Evolutionary conservation across 2,888 invertebrate species (phyloP).

Genomic region (Podabrus alpinus): DNA sequence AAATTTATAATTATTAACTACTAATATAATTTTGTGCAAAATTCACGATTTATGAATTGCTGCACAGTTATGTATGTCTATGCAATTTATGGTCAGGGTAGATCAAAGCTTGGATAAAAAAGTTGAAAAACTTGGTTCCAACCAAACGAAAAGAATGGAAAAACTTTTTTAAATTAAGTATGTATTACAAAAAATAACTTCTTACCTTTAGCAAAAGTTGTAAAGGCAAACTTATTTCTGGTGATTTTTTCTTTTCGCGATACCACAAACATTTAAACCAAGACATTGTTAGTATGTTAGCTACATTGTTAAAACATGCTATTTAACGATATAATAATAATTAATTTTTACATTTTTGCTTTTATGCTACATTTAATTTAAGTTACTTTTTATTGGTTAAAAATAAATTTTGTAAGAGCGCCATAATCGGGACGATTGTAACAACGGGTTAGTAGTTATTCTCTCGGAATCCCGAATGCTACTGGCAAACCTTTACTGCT

Average conservation of each 20-base stretch:
- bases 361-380: background rate
- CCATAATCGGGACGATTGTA: conserved; percentile 11
- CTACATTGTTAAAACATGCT: background rate
- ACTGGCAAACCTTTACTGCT: conserved; percentile 21
- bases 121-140: background rate
- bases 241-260: conserved; percentile 40
- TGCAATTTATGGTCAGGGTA: background rate
- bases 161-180: background rate
- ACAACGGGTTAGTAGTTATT: conserved; percentile 21
- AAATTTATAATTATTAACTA: background rate
- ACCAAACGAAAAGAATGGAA: background rate
- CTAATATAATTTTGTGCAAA: background rate
- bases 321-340: background rate
- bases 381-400: background rate
- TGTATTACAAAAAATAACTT: conserved; percentile 2
- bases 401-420: conserved; percentile 1
- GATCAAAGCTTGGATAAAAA: background rate
- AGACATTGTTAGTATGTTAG: conserved; percentile 33
- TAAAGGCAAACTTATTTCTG: conserved; percentile 43
- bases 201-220: conserved; percentile 45
- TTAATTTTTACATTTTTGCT: background rate
- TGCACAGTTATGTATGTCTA: background rate
- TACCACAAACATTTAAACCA: conserved; percentile 43
- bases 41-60: background rate
- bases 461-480: conserved; percentile 28